phyloP scores from a whole-genome alignment of 2,888 invertebrate species.

The Rhagonycha fulva region DNA sequence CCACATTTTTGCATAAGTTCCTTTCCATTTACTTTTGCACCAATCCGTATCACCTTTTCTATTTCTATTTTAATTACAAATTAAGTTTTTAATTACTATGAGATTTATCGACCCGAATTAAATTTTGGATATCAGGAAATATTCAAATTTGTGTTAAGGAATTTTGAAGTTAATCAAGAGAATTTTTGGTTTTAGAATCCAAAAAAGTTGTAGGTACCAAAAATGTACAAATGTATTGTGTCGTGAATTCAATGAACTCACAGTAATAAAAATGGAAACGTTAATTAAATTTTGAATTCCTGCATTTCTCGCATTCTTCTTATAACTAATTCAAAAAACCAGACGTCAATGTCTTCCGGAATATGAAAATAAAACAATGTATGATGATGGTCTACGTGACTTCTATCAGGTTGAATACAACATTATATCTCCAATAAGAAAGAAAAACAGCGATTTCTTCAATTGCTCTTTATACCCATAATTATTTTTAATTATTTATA shows the following conservation, averaged over 20 bases:
- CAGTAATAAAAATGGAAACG: no score
- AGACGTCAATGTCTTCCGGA: neutral
- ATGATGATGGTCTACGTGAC: neutral
- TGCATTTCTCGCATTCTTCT: neutral
- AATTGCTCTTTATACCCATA: neutral
- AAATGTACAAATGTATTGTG: no score
- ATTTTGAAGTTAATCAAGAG: no score
- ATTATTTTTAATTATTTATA: neutral
- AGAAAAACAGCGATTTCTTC: neutral
- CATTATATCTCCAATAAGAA: neutral
- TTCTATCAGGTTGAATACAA: neutral
- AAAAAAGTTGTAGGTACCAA: no score
- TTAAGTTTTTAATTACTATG: neutral
- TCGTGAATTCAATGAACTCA: neutral
- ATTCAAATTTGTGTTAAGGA: neutral
- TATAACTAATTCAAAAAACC: neutral
- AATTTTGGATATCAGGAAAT: neutral
- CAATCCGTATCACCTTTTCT: neutral
- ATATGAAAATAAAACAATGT: neutral
- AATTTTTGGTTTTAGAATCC: no score
- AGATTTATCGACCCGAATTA: neutral
- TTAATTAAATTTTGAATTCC: no score
- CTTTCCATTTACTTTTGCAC: no score
- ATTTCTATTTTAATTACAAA: neutral
- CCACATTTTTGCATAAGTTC: no score